Base-by-base conservation (phyloP, 2,888 invertebrate species). In the Idaea biselata region DNA sequence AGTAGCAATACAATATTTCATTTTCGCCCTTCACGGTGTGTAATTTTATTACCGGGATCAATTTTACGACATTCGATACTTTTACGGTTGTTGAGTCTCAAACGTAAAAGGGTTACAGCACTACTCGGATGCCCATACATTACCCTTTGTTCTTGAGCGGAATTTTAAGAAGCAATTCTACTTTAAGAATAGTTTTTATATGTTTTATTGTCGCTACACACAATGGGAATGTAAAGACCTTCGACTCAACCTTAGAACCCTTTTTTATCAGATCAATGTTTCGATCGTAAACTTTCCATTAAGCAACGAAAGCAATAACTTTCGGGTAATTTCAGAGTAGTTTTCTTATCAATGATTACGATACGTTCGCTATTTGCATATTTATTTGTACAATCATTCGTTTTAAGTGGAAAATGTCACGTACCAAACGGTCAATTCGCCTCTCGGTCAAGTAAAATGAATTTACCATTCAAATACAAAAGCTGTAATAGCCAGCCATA, bases 51-150 rank as follows among this genome's bases (percentile, higher is more conserved):
- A 85, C 78, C 61, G 69, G 85, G 87, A 84, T 87, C 81, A 86
- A 87, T 82, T 88, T 88, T 89, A 88, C 81, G 87, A 83, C 78
- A 82, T 80, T 84, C 83, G 81, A 89, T 89, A 87, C 87, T 86
- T 88, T 89, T 88, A 89, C 84, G 85, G 85, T 73, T 81, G 82
- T 86, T 86, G 84, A 81, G 82, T 80, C 81, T 83, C 81, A 81
- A 84, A 81, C 80, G 82, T 87, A 83, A 86, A 88, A 87, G 88
- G 88, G 87, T 88, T 85, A 79, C 81, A 72, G 80, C 78, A 81
- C 73, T 11, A 44, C 14, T 44, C 44, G 44, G 74, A 73, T 73
- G 68, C 67, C 73, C 74, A 76, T 82, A 78, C 78, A 79, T 76
- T 74, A 67, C 69, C 75, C 76, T 81, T 82, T 79, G 80, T 84